Conservation (phyloP, 2,888 invertebrate species). For the Spialia ferax region DNA sequence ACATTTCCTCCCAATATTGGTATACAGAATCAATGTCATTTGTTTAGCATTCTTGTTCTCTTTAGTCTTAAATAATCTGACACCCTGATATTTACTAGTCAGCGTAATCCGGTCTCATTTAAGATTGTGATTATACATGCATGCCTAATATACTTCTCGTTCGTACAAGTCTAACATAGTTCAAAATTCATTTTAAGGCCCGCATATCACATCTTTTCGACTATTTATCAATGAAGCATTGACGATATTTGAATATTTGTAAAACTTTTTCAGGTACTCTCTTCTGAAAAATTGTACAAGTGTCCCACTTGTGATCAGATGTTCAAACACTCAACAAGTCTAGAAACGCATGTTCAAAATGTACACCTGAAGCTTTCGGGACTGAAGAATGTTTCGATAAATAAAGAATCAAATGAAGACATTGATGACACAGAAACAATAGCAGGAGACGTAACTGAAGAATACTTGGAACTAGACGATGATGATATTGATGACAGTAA, state of each 20-base stretch:
- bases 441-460: neutral
- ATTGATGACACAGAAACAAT: constrained; percentile 2
- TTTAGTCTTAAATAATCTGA: no score
- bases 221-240: neutral
- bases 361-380: neutral
- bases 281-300: neutral
- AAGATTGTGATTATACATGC: no score
- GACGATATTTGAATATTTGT: neutral
- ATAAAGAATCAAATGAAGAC: neutral
- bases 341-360: neutral
- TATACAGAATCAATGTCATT: no score
- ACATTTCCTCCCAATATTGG: no score
- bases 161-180: no score
- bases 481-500: neutral
- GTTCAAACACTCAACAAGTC: neutral
- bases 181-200: no score
- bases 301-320: neutral
- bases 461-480: neutral
- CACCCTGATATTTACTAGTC: no score
- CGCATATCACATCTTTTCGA: no score
- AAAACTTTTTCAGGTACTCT: neutral
- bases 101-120: no score
- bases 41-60: no score
- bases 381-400: neutral
- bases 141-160: no score